Conservation (phyloP, 2,113 vertebrate genomes). For the Alethe diademata region DNA sequence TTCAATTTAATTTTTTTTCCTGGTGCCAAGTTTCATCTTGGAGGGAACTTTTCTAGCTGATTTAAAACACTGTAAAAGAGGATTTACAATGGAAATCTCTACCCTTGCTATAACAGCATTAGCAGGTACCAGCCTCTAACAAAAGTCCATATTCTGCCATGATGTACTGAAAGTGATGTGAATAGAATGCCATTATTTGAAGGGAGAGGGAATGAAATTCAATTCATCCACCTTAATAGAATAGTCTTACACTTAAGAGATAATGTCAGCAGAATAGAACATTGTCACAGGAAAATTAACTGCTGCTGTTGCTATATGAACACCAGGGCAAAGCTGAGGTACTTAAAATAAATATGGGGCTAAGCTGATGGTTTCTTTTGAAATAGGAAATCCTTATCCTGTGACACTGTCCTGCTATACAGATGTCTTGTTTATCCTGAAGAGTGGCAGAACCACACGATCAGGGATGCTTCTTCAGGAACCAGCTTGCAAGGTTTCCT, state of each 20-base stretch:
- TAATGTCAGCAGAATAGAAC: conserved; percentile 57
- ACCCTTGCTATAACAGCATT: conserved; percentile 47
- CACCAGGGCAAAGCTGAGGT: neutral
- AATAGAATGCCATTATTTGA: conserved; percentile 63
- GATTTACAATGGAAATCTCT: conserved; percentile 59
- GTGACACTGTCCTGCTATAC: neutral
- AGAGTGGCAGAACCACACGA: neutral
- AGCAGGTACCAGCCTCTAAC: conserved; percentile 27
- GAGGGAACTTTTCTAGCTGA: conserved; percentile 36
- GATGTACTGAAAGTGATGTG: conserved; percentile 53
- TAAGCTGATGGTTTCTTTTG: conserved; percentile 22
- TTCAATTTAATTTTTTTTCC: neutral
- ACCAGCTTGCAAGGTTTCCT: neutral
- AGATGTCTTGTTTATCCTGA: neutral
- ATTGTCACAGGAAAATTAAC: conserved; percentile 55
- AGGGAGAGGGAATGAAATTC: conserved; percentile 64
- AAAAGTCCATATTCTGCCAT: conserved; percentile 34
- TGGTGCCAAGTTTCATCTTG: conserved; percentile 28
- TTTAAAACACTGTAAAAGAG: conserved; percentile 33
- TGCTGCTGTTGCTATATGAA: conserved; percentile 37
- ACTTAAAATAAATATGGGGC: conserved; percentile 26
- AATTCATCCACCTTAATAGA: conserved; percentile 65
- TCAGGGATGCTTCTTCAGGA: neutral
- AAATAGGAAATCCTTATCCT: conserved; percentile 21
- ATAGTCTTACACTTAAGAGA: conserved; percentile 58